These are phyloP conservation scores for Hemichromis elongatus DNA, from an alignment of 2,113 vertebrate genomes.

Conservation along the genomic window DNA sequence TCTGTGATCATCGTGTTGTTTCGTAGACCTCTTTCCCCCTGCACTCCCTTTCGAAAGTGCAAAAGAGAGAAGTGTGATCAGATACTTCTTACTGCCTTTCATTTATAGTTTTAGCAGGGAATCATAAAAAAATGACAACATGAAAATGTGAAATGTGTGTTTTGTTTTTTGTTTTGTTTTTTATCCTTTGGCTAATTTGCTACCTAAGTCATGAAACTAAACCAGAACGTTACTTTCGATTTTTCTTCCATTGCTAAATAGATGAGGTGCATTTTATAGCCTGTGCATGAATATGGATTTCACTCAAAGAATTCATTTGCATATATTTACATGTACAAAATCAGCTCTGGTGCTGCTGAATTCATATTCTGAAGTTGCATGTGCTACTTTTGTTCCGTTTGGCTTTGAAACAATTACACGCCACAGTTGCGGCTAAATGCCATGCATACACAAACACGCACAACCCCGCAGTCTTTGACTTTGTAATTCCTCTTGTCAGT, in stretches of 20 bases:
- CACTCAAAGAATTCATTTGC: conserved; percentile 39
- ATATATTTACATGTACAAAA: conserved; percentile 45
- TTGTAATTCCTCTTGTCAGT: conserved; percentile 3
- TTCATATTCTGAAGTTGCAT: conserved; percentile 17
- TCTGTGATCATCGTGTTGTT: neutral
- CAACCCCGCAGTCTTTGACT: neutral
- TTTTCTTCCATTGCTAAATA: neutral
- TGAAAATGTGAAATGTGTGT: neutral
- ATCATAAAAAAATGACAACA: neutral
- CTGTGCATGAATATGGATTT: conserved; percentile 45
- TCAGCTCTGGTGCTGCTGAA: neutral
- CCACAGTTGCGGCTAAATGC: neutral
- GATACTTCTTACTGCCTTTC: neutral
- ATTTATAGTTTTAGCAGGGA: neutral
- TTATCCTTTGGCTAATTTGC: neutral
- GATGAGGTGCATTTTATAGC: neutral
- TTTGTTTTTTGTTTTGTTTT: neutral
- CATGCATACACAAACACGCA: neutral
- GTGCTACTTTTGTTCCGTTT: conserved; percentile 2
- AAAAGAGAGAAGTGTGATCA: neutral
- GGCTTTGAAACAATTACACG: conserved; percentile 37
- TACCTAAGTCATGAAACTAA: neutral
- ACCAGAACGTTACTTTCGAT: neutral
- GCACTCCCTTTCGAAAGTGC: neutral
- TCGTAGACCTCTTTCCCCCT: neutral